Evolutionary conservation across 2,888 invertebrate genomes (phyloP).

Genomic region (Pollenia labialis): DNA sequence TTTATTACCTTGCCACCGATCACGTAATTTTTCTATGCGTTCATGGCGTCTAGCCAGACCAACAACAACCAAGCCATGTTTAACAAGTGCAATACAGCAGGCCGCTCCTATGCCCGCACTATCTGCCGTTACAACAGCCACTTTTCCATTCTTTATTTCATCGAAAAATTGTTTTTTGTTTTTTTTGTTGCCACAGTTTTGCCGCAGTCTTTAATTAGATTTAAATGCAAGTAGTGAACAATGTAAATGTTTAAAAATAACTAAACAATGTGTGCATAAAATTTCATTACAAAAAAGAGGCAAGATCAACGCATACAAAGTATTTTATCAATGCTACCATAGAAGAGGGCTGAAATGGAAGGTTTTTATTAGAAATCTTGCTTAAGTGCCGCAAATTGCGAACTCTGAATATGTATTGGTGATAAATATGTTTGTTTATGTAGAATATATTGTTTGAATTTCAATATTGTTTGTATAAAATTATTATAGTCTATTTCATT

Average conservation of each 20-base stretch:
- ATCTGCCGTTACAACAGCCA: constrained; percentile 87
- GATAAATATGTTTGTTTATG: no score
- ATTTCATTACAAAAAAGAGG: no score
- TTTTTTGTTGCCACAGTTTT: constrained; percentile 67
- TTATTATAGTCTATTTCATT: no score
- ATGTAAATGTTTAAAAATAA: neutral
- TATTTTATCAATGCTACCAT: no score
- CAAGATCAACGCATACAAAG: no score
- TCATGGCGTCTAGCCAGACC: constrained; percentile 84
- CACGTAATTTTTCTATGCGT: constrained; percentile 75
- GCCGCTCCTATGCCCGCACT: constrained; percentile 87
- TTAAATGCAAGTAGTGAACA: neutral
- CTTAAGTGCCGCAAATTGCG: no score
- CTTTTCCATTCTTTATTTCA: constrained; percentile 83
- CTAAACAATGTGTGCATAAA: neutral
- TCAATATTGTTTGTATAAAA: no score
- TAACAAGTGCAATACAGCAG: constrained; percentile 83
- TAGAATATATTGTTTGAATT: no score
- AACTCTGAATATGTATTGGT: no score
- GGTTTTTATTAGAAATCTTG: no score
- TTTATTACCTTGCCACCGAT: constrained; percentile 73
- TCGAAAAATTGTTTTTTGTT: constrained; percentile 46
- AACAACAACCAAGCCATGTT: constrained; percentile 85
- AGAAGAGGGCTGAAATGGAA: no score
- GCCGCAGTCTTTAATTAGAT: constrained; percentile 5